These are phyloP conservation scores for Darevskia mixta DNA, from an alignment of 2,797 vertebrate species.

Conservation along the genomic window DNA sequence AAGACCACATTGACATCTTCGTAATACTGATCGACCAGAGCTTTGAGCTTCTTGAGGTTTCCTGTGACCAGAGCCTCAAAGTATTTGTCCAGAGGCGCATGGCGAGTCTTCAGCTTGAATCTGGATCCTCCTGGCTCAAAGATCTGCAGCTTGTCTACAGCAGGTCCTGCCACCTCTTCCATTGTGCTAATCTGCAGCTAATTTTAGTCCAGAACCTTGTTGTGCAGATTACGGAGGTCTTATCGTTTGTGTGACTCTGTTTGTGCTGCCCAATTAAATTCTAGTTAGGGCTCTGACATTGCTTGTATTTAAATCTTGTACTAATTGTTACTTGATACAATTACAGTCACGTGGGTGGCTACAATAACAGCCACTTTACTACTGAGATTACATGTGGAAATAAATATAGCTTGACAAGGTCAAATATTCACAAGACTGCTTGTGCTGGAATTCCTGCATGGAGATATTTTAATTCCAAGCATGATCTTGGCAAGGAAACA, in stretches of 20 bases:
- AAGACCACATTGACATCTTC: constrained; percentile 77
- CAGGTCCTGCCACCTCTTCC: constrained; percentile 58
- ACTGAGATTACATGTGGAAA: background rate
- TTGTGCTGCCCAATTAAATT: constrained; percentile 74
- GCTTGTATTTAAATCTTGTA: constrained; percentile 73
- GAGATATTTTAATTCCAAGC: constrained; percentile 17
- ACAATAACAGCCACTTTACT: background rate
- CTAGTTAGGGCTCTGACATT: constrained; percentile 48
- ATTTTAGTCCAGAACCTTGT: constrained; percentile 26
- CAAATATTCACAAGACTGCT: background rate
- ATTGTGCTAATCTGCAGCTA: constrained; percentile 36
- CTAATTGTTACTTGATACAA: constrained; percentile 43
- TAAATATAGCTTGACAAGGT: constrained; percentile 6
- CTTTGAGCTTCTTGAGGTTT: constrained; percentile 71
- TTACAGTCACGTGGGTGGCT: constrained; percentile 19
- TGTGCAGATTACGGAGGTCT: constrained; percentile 34
- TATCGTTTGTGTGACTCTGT: constrained; percentile 55
- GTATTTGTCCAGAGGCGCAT: constrained; percentile 50
- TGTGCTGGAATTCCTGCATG: constrained; percentile 35
- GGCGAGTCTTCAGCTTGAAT: constrained; percentile 9
- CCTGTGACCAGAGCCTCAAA: constrained; percentile 73
- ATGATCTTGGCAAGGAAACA: background rate
- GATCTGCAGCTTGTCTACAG: constrained; percentile 57
- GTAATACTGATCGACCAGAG: constrained; percentile 71
- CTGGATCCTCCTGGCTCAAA: constrained; percentile 57